Conservation (phyloP, 2,113 vertebrate species). For the Gambusia affinis region DNA sequence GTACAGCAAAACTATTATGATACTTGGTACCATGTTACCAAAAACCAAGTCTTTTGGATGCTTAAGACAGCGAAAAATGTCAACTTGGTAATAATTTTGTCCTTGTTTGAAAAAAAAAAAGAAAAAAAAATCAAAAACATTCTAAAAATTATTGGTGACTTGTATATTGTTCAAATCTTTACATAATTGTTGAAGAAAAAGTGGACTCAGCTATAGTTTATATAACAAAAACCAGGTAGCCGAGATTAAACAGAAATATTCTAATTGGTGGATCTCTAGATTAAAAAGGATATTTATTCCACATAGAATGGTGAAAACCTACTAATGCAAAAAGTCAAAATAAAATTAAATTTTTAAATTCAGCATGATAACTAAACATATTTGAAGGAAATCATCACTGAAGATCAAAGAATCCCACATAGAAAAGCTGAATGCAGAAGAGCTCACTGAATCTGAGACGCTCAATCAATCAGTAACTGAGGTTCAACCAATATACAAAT, state of each 20-base stretch:
- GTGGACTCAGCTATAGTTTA: neutral
- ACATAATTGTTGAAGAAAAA: neutral
- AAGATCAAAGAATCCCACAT: slow-evolving; percentile 23
- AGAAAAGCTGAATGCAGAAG: slow-evolving; percentile 3
- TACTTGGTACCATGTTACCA: neutral
- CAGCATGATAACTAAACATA: neutral
- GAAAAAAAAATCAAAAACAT: neutral
- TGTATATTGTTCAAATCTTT: neutral
- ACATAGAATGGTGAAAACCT: neutral
- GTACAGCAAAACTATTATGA: neutral
- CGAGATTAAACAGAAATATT: neutral
- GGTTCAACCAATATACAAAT: slow-evolving; percentile 16
- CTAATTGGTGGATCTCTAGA: neutral
- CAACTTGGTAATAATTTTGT: neutral
- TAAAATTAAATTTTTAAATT: neutral
- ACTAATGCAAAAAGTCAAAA: neutral
- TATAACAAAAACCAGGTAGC: neutral
- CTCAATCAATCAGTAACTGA: slow-evolving; percentile 36
- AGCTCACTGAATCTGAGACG: slow-evolving; percentile 25
- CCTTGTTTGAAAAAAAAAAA: neutral
- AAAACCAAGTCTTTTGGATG: too few relatives aligned
- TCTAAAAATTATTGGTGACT: too few relatives aligned
- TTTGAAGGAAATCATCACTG: slow-evolving; percentile 1
- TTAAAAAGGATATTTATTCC: neutral
- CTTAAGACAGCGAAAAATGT: too few relatives aligned